Conservation (phyloP, 2,888 invertebrate species). For the Caenorhabditis angaria region DNA sequence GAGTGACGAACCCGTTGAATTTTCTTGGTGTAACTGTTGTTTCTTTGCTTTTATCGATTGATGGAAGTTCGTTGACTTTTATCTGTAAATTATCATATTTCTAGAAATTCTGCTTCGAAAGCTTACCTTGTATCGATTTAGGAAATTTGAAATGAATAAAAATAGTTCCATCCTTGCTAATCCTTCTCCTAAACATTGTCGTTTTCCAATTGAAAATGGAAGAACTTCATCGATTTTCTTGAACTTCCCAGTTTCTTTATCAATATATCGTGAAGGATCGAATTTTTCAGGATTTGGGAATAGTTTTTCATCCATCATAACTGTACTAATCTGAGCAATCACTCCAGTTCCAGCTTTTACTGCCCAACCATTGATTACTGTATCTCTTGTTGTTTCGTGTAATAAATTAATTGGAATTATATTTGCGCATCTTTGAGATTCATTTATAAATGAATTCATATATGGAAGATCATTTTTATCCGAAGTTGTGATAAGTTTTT, state of each 20-base stretch:
- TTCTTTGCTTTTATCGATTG: neutral
- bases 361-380: conserved; percentile 12
- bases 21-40: neutral
- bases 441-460: conserved; percentile 48
- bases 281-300: conserved; percentile 31
- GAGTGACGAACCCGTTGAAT: neutral
- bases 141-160: conserved; percentile 44
- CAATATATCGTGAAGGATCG: conserved; percentile 43
- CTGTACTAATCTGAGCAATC: conserved; percentile 39
- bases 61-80: neutral
- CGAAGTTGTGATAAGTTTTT: conserved; percentile 40
- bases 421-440: conserved; percentile 34
- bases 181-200: conserved; percentile 48
- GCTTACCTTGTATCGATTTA: conserved; percentile 34
- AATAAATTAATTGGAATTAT: conserved; percentile 34
- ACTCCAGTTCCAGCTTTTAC: conserved; percentile 32
- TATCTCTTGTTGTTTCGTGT: conserved; percentile 24
- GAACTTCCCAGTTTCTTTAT: conserved; percentile 46
- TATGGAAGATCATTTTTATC: conserved; percentile 52
- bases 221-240: conserved; percentile 42
- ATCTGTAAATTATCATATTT: neutral
- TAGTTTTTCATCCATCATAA: conserved; percentile 31
- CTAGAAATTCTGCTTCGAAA: neutral
- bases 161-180: conserved; percentile 49
- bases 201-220: conserved; percentile 48